Conservation (phyloP, 2,113 vertebrate species). For the Scopus umbretta region DNA sequence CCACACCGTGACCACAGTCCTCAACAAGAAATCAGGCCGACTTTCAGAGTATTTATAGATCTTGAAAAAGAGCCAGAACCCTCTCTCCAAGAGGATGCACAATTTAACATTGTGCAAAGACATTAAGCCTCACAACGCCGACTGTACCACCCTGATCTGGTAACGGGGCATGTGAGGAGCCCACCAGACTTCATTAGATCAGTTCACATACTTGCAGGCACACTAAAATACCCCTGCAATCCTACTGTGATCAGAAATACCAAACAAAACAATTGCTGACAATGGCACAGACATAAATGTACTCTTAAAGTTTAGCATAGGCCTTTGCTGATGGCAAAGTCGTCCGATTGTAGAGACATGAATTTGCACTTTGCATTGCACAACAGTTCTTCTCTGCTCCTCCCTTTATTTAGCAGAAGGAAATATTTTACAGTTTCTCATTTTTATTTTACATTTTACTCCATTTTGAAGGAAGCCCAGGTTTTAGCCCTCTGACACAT, state of each 20-base stretch:
- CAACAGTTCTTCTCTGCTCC: neutral
- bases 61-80: slow-evolving; percentile 47
- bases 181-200: neutral
- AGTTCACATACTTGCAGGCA: neutral
- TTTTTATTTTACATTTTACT: neutral
- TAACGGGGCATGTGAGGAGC: neutral
- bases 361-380: neutral
- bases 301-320: neutral
- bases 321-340: neutral
- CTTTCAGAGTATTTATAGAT: slow-evolving; percentile 45
- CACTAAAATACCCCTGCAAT: neutral
- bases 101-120: slow-evolving; percentile 55
- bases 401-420: neutral
- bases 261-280: neutral
- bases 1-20: neutral
- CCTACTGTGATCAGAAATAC: neutral
- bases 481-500: neutral
- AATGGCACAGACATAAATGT: neutral
- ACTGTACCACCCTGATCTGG: neutral
- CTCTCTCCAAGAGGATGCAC: slow-evolving; percentile 24
- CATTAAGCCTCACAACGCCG: slow-evolving; percentile 3
- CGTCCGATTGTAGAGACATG: neutral
- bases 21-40: neutral
- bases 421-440: neutral
- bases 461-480: neutral